Evolutionary conservation across 2,888 invertebrate species (phyloP), one percentile per base, ranked within the genome.

Genomic region (Harpalus rubripes): DNA sequence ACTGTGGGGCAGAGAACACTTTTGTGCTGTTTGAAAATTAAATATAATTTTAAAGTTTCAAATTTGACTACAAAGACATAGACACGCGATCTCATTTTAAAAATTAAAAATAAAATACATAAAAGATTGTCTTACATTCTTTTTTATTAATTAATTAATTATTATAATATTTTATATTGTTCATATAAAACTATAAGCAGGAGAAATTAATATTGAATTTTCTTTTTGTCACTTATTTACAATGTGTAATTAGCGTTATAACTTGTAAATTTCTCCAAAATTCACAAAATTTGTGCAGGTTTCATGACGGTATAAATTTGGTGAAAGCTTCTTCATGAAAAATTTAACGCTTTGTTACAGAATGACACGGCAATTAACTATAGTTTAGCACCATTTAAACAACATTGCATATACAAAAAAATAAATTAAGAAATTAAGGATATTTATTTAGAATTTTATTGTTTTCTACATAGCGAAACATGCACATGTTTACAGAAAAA

Each of bases 361-460:
- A 81, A 81, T 81, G 68, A 81, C 63, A 81, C 68, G 81, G 56
- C 56, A 81, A 81, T 81, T 81, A 68, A 65, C 6, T 68, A 52
- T 52, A 52, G 44, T 52, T 52, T 52, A 52, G 1, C 12, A 52
- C 44, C 2, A 52, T 52, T 52, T 52, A 52, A 7, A 0, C 5
- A 12, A 12, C 44, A 12, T 52, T 52, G 12, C 0, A 52, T 52
- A 52, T 12, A 52, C 10, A 52, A 12, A 52, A 10, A 52, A 5
- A 32, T 32, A 32, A 32, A 32, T 32, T 32, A 32, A 32, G 8
- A 52, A 52, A 52, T 52, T 52, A 52, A 52, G 8, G 8, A 10
- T 12, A 52, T 52, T 52, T 52, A 52, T 52, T 52, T 52, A 12
- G 2, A 12, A 10, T 52, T 52, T 52, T 52, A 52, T 52, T 52